These are phyloP conservation scores for Spilarctia lutea DNA, from an alignment of 2,888 invertebrate species.

Conservation along the genomic window DNA sequence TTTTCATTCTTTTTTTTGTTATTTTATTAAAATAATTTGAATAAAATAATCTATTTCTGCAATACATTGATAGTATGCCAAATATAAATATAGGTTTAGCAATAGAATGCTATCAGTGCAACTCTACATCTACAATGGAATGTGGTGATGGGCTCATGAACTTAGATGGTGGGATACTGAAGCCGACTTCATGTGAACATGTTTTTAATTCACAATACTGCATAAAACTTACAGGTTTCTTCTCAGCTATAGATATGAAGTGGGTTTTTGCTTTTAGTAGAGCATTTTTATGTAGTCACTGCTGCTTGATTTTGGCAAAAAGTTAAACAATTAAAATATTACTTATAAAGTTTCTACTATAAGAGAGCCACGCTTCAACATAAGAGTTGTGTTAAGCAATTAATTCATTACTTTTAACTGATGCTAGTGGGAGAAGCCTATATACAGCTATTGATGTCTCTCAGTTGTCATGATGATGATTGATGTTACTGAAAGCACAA, in stretches of 20 bases:
- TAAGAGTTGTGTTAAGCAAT: too few species aligned
- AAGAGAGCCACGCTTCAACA: too few species aligned
- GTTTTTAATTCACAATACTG: conserved; percentile 94
- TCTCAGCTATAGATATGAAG: conserved; percentile 34
- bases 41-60: not conserved
- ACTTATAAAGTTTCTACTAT: not conserved
- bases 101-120: conserved; percentile 93
- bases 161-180: conserved; percentile 83
- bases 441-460: too few species aligned
- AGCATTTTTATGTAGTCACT: not conserved
- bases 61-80: not conserved
- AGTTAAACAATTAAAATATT: not conserved
- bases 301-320: not conserved
- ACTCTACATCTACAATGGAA: conserved; percentile 89
- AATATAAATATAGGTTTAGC: conserved; percentile 73
- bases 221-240: conserved; percentile 90
- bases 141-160: conserved; percentile 90
- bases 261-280: conserved; percentile 9
- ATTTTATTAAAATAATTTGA: not conserved
- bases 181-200: conserved; percentile 89
- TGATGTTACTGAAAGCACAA: too few species aligned
- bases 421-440: too few species aligned
- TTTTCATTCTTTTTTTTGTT: not conserved
- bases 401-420: too few species aligned
- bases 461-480: too few species aligned